Evolutionary conservation across 35 echinoderm and acorn worm species (phyloP).

Genomic region (Diadema setosum): DNA sequence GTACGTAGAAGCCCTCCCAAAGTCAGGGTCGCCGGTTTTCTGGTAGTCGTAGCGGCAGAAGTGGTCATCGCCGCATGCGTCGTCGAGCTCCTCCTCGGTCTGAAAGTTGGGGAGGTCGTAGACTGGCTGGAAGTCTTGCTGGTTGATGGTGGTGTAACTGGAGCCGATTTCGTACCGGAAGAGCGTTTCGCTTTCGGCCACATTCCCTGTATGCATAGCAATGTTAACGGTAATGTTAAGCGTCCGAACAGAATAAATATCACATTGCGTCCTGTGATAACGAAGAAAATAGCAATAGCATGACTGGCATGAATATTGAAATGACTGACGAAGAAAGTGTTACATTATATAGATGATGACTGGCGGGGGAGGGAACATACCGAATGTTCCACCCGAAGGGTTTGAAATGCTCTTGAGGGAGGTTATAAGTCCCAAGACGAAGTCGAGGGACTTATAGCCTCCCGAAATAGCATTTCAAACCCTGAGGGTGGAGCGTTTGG

Average conservation of each 20-base stretch:
- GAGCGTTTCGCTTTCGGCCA: not conserved
- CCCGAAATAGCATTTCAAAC: no score
- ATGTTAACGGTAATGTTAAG: not conserved
- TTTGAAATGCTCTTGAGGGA: no score
- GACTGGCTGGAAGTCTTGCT: constrained; percentile 12
- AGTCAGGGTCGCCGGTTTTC: constrained; percentile 28
- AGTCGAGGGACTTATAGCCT: no score
- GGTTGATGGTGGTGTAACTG: constrained; percentile 31
- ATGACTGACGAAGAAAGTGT: not conserved
- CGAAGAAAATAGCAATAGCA: not conserved
- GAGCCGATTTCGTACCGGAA: constrained; percentile 58
- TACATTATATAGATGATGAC: no score
- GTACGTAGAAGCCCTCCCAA: constrained; percentile 20
- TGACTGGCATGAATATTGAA: not conserved
- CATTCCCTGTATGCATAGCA: constrained; percentile 28
- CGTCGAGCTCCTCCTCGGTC: not conserved
- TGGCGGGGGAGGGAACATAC: no score
- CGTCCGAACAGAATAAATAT: not conserved
- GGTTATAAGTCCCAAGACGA: no score
- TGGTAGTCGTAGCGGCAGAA: constrained; percentile 71
- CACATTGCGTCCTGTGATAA: not conserved
- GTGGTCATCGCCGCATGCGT: constrained; percentile 42
- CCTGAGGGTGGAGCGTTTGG: no score
- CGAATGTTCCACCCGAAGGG: no score
- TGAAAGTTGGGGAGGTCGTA: not conserved